phyloP scores from a whole-genome alignment of 1,140 invertebrate genomes.

The Holotrichia oblita region DNA sequence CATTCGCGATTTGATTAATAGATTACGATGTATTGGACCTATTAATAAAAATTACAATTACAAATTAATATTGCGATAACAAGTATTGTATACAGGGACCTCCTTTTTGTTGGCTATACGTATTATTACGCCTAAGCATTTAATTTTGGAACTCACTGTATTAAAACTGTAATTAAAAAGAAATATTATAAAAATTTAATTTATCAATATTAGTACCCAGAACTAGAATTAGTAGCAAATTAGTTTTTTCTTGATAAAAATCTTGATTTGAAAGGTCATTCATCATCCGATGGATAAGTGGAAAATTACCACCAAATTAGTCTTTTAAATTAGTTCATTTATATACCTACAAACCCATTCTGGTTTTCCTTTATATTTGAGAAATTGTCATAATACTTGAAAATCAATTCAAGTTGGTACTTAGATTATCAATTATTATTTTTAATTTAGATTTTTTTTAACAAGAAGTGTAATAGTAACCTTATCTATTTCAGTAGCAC shows the following conservation, averaged over 20 bases:
- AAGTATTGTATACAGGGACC: too few species aligned
- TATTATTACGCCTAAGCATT: too few species aligned
- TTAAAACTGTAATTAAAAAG: not conserved
- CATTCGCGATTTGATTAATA: not conserved
- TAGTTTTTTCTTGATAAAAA: not conserved
- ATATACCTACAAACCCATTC: not conserved
- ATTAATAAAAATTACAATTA: not conserved
- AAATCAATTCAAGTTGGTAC: not conserved
- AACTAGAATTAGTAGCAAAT: not conserved
- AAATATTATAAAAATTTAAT: not conserved
- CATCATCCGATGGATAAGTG: not conserved
- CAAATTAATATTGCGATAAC: too few species aligned
- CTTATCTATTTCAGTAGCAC: too few species aligned
- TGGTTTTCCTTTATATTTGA: not conserved
- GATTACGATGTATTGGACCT: not conserved
- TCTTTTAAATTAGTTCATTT: not conserved
- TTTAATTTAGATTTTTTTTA: too few species aligned
- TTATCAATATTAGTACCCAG: not conserved
- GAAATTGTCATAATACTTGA: not conserved
- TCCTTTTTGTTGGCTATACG: too few species aligned
- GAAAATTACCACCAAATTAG: not conserved
- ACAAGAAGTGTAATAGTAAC: too few species aligned
- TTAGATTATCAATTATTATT: too few species aligned
- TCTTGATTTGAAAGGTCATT: not conserved
- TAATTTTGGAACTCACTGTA: too few species aligned